Evolutionary conservation across 2,113 vertebrate genomes (phyloP).

Genomic region (Lycaon pictus): DNA sequence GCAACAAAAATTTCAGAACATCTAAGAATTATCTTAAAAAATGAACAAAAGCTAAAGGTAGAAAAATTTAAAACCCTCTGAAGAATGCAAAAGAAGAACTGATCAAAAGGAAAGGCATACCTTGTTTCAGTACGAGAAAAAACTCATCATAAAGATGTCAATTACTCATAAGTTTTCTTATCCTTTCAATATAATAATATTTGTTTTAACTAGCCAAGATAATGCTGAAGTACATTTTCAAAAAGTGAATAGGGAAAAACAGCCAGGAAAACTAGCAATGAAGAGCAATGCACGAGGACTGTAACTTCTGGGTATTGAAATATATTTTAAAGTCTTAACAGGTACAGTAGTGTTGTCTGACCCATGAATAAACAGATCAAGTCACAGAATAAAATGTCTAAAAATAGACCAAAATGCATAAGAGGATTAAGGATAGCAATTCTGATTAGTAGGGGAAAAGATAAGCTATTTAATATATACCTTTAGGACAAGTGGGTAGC

Average conservation of each 20-base stretch:
- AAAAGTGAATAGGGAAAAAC: background rate
- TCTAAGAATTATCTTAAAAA: background rate
- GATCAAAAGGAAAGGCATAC: background rate
- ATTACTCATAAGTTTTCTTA: background rate
- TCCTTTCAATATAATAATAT: background rate
- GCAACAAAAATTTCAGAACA: background rate
- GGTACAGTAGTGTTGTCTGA: background rate
- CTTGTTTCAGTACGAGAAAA: background rate
- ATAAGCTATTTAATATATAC: background rate
- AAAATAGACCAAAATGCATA: background rate
- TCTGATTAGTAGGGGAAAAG: background rate
- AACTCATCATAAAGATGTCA: background rate
- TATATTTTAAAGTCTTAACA: background rate
- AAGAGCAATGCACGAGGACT: background rate
- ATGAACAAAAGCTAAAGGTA: conserved; percentile 30
- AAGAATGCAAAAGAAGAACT: background rate
- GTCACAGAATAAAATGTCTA: background rate
- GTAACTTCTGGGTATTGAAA: background rate
- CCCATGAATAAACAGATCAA: background rate
- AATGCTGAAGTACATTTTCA: background rate
- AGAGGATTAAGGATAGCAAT: background rate
- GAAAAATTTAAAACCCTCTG: background rate
- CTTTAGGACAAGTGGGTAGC: background rate
- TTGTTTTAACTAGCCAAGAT: background rate
- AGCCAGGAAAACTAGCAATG: background rate